A percentile compares a stretch with the other conserved stretches of the same genome.
phyloP scores from a whole-genome alignment of 2,888 invertebrate genomes.

The Limnephilus lunatus region DNA sequence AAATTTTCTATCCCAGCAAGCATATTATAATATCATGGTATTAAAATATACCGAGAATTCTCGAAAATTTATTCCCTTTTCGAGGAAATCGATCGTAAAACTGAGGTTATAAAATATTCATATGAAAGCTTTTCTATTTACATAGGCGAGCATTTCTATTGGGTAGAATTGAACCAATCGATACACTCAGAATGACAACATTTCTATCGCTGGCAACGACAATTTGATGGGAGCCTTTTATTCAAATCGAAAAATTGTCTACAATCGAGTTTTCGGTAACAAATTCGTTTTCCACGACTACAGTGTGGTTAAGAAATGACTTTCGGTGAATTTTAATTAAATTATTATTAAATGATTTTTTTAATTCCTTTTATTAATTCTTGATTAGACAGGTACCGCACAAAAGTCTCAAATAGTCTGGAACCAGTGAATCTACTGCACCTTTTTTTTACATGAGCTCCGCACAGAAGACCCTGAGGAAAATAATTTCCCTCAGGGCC shows the following conservation, averaged over 20 bases:
- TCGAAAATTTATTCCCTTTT: constrained; percentile 35
- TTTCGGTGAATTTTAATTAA: too few species aligned
- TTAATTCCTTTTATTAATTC: background rate
- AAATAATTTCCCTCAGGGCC: too few species aligned
- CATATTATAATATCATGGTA: background rate
- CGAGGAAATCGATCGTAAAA: constrained; percentile 48
- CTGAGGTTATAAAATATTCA: constrained; percentile 55
- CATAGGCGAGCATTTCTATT: constrained; percentile 50
- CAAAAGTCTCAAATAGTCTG: background rate
- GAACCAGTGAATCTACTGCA: background rate
- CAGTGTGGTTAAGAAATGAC: constrained; percentile 14
- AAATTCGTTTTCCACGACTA: constrained; percentile 64
- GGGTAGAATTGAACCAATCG: constrained; percentile 51
- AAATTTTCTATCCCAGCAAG: background rate
- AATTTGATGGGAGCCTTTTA: constrained; percentile 66
- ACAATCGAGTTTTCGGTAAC: constrained; percentile 66
- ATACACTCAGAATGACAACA: constrained; percentile 54
- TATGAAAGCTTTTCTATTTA: constrained; percentile 46
- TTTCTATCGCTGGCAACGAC: constrained; percentile 62
- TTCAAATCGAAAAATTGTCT: constrained; percentile 67
- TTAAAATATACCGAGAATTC: background rate
- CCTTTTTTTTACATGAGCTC: too few species aligned
- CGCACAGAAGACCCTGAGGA: too few species aligned
- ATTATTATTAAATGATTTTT: background rate
- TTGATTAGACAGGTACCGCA: background rate